These are phyloP conservation scores for Merodon equestris DNA, from an alignment of 2,888 invertebrate species.

Conservation along the genomic window DNA sequence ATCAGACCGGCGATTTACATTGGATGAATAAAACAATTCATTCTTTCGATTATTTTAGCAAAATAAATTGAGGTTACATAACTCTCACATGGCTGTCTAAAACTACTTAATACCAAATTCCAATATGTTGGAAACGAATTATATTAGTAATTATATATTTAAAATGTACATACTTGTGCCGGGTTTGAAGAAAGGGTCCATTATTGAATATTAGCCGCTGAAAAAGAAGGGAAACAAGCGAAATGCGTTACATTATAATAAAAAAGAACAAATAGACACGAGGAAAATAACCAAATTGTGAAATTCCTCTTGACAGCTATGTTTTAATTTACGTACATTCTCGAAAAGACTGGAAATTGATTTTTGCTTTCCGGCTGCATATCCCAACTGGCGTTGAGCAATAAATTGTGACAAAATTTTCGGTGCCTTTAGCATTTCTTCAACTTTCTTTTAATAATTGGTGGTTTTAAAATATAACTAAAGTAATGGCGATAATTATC, in stretches of 20 bases:
- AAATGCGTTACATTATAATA: neutral
- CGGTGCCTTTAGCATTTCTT: conserved; percentile 74
- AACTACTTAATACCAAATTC: neutral
- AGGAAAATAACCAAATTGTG: conserved; percentile 26
- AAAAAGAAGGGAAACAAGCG: conserved; percentile 42
- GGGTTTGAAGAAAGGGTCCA: conserved; percentile 73
- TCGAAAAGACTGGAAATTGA: conserved; percentile 76
- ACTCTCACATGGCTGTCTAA: conserved; percentile 56
- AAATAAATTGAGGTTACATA: conserved; percentile 67
- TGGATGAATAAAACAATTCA: too few relatives aligned
- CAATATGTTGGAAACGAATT: conserved; percentile 6
- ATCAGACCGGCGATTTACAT: too few relatives aligned
- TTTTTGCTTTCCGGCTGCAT: conserved; percentile 70
- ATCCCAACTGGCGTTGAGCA: conserved; percentile 71
- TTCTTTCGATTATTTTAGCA: too few relatives aligned
- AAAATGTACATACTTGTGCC: conserved; percentile 75
- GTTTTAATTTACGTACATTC: conserved; percentile 72
- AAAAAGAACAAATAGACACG: conserved; percentile 1
- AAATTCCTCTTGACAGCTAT: conserved; percentile 24
- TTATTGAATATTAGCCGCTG: conserved; percentile 72
- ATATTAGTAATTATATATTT: neutral
- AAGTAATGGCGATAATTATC: conserved; percentile 60
- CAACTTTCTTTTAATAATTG: conserved; percentile 49
- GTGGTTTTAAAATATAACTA: conserved; percentile 33
- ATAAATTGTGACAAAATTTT: conserved; percentile 74